Conservation (phyloP, 2,113 vertebrate species). For the Phalacrocorax aristotelis region DNA sequence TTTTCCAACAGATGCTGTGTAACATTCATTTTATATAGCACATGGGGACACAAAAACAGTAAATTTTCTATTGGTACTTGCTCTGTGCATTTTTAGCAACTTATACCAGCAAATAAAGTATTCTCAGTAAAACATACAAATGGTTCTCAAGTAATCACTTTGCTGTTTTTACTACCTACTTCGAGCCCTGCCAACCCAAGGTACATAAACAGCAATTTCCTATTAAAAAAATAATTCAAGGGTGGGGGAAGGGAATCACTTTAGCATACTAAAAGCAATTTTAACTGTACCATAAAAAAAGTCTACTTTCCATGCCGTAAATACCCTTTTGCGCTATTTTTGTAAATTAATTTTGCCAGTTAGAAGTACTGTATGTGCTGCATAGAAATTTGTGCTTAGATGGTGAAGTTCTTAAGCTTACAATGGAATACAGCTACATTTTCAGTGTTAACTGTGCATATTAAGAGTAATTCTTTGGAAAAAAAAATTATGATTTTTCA, state of each 20-base stretch:
- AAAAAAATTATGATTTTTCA: conserved; percentile 62
- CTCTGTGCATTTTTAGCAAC: conserved; percentile 86
- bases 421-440: conserved; percentile 81
- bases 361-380: conserved; percentile 79
- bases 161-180: conserved; percentile 82
- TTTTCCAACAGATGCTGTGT: conserved; percentile 84
- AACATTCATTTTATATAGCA: conserved; percentile 84
- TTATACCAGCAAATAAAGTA: conserved; percentile 87
- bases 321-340: conserved; percentile 78
- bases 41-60: conserved; percentile 78
- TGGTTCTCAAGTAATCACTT: conserved; percentile 83
- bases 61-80: conserved; percentile 84
- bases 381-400: conserved; percentile 83
- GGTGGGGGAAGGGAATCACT: conserved; percentile 59
- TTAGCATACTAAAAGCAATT: conserved; percentile 71
- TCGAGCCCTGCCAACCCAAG: conserved; percentile 75
- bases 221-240: conserved; percentile 54
- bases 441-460: conserved; percentile 85
- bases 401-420: conserved; percentile 80
- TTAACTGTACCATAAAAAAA: conserved; percentile 75
- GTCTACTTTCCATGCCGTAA: conserved; percentile 80
- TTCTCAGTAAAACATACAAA: conserved; percentile 82
- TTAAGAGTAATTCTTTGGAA: conserved; percentile 72
- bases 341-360: conserved; percentile 82
- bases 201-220: conserved; percentile 76